A percentile compares a stretch with the other conserved stretches of the same genome.
Evolutionary conservation across 2,797 vertebrate genomes (phyloP).

Genomic region (Podargus strigoides): DNA sequence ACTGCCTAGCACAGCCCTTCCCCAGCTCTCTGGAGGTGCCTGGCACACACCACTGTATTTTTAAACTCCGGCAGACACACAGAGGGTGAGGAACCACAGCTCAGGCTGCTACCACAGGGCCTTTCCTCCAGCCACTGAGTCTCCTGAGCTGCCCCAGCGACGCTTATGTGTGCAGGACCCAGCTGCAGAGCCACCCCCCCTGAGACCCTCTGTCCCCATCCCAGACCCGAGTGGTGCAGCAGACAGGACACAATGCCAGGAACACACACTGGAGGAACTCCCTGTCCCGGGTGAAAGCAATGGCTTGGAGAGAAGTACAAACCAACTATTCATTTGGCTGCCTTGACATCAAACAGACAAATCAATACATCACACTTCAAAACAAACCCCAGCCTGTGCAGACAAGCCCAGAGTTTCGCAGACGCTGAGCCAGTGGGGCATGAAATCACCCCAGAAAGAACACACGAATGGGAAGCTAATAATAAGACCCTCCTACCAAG

Average conservation of each 20-base stretch:
- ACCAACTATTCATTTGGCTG: neutral
- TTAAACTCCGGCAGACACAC: fast-evolving
- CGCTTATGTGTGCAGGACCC: too few relatives aligned
- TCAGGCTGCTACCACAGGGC: neutral
- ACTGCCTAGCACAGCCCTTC: neutral
- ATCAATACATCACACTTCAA: neutral
- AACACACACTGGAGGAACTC: neutral
- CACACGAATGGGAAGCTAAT: neutral
- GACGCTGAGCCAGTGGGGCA: neutral
- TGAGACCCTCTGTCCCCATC: neutral
- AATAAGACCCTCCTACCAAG: neutral
- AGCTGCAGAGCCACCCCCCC: fast-evolving
- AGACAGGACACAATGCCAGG: fast-evolving
- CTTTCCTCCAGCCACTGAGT: fast-evolving
- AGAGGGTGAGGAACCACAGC: neutral
- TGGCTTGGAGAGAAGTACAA: neutral
- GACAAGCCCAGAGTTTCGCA: neutral
- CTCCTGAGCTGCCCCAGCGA: neutral
- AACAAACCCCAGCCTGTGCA: neutral
- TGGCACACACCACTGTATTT: fast-evolving
- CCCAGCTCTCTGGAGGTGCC: fast-evolving
- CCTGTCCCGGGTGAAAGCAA: neutral
- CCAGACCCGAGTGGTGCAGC: neutral
- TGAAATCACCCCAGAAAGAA: neutral
- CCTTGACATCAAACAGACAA: fast-evolving